Conservation (phyloP, 1,140 invertebrate species). For the Dendrolimus punctatus region DNA sequence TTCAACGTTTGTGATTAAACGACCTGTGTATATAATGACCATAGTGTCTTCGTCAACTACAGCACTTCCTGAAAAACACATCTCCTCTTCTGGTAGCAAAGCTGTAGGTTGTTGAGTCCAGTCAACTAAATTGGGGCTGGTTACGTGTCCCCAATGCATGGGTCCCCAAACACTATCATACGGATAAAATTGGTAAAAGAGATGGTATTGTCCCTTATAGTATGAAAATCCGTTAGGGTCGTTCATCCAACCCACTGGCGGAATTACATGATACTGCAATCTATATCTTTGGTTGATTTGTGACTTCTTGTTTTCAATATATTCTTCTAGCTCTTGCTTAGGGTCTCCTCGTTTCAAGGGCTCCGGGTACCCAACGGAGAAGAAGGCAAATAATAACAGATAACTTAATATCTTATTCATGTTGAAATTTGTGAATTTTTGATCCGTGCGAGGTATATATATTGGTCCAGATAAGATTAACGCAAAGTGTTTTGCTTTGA, state of each 20-base stretch:
- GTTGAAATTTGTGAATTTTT: too few relatives aligned
- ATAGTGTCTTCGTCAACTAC: constrained; percentile 37
- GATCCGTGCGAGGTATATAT: too few relatives aligned
- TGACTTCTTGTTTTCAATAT: constrained; percentile 35
- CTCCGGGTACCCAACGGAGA: background rate
- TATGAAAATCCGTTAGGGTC: constrained; percentile 64
- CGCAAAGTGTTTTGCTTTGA: too few relatives aligned
- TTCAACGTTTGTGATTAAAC: constrained; percentile 22
- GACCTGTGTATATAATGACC: constrained; percentile 58
- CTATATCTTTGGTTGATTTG: constrained; percentile 40
- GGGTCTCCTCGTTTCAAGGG: constrained; percentile 9
- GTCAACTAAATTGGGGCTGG: constrained; percentile 47
- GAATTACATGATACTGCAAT: constrained; percentile 45
- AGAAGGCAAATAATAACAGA: constrained; percentile 1
- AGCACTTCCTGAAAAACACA: constrained; percentile 62
- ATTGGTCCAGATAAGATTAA: too few relatives aligned
- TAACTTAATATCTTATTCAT: background rate
- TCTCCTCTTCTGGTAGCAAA: constrained; percentile 52
- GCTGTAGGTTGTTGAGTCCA: constrained; percentile 60
- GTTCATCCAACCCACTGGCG: constrained; percentile 64
- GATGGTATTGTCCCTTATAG: constrained; percentile 52
- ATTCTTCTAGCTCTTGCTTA: constrained; percentile 37
- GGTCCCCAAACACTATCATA: constrained; percentile 52
- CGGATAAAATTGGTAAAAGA: constrained; percentile 63
- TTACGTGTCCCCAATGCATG: constrained; percentile 62